phyloP scores from a whole-genome alignment of 2,888 invertebrate genomes.

The Cinara cedri region DNA sequence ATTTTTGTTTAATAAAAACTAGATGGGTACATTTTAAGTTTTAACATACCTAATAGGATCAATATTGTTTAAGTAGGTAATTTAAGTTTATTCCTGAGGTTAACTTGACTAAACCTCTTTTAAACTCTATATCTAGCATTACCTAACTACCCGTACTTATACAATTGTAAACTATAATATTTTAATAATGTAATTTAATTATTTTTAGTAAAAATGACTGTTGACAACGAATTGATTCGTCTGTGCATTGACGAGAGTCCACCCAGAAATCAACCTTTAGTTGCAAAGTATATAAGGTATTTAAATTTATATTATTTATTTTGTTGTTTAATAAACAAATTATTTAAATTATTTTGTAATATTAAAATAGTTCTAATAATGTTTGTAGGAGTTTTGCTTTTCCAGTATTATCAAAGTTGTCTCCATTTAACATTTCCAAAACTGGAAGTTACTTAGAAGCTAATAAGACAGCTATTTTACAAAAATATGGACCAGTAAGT shows the following conservation, averaged over 20 bases:
- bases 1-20: no score
- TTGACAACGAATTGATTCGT: constrained; percentile 44
- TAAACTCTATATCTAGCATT: no score
- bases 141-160: not conserved
- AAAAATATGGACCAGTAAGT: constrained; percentile 52
- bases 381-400: constrained; percentile 47
- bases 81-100: no score
- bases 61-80: no score
- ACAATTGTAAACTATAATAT: not conserved
- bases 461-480: constrained; percentile 37
- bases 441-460: constrained; percentile 42
- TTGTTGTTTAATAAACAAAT: not conserved
- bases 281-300: constrained; percentile 48
- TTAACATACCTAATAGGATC: no score
- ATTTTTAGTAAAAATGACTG: constrained; percentile 43
- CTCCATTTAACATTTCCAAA: constrained; percentile 48
- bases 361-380: not conserved
- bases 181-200: not conserved
- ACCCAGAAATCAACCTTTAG: constrained; percentile 48
- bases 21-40: no score
- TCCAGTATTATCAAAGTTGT: constrained; percentile 44
- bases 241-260: constrained; percentile 47
- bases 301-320: not conserved
- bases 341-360: not conserved
- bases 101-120: no score